These are phyloP conservation scores for Amniataba percoides DNA, from an alignment of 2,797 vertebrate species.

Conservation along the genomic window DNA sequence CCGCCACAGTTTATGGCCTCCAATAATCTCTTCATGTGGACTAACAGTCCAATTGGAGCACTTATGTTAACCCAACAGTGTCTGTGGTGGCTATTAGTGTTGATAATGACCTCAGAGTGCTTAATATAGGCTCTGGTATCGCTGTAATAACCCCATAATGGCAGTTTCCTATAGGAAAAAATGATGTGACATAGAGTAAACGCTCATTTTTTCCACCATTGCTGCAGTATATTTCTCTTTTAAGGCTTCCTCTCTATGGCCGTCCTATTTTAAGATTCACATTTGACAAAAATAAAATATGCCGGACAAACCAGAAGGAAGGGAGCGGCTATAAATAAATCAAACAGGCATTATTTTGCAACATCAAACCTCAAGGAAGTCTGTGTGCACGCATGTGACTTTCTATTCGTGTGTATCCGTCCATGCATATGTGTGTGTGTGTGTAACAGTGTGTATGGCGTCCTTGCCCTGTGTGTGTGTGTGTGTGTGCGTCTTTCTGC, in stretches of 20 bases:
- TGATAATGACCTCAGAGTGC: conserved; percentile 36
- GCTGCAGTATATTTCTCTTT: not conserved
- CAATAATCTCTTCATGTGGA: conserved; percentile 57
- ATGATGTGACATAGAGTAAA: conserved; percentile 12
- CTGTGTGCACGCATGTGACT: not conserved
- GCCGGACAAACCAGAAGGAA: conserved; percentile 35
- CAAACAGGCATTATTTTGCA: conserved; percentile 59
- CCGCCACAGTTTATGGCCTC: conserved; percentile 43
- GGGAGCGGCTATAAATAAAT: conserved; percentile 68
- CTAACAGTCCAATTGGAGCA: conserved; percentile 47
- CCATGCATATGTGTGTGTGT: not conserved
- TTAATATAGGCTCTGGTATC: conserved; percentile 36
- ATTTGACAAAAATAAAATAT: conserved; percentile 29
- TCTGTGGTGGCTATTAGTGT: conserved; percentile 38
- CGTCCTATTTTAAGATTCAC: conserved; percentile 33
- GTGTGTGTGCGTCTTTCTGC: conserved; percentile 45
- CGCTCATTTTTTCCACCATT: not conserved
- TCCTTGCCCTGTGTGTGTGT: not conserved
- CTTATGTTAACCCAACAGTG: conserved; percentile 24
- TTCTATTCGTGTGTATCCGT: conserved; percentile 9
- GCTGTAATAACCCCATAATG: conserved; percentile 30
- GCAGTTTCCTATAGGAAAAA: conserved; percentile 30
- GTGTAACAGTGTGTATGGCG: conserved; percentile 5
- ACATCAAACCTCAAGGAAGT: conserved; percentile 56
- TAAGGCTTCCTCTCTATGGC: not conserved